Evolutionary conservation across 2,888 invertebrate genomes (phyloP), one percentile per base, ranked within the genome.

Genomic region (Clunio marinus): DNA sequence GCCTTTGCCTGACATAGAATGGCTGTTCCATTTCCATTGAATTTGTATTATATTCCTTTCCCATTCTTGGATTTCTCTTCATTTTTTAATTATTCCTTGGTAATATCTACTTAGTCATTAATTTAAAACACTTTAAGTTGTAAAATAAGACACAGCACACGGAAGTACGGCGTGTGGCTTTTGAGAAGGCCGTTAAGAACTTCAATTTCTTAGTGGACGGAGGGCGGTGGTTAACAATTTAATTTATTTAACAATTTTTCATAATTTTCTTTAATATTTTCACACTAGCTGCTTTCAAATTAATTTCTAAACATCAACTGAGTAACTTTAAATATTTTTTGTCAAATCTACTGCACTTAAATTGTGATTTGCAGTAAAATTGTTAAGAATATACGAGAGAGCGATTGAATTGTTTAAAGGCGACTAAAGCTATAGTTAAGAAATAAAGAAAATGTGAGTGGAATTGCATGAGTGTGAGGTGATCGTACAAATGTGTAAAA

Each of bases 1-100:
- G 76, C 60, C 75, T 76, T 46, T 72, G 71, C 28, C 78, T 74
- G 8, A 77, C 69, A 58, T 73, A 73, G 51, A 76, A 71, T 63
- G 76, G 75, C 15, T 76, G 73, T 63, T 75, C 76, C 73, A 75
- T 73, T 68, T 73, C 75, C 37, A 73, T 72, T 35, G 57, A 25
- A 22, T 57, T 45, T 13, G 72, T 71, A 70, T 74, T 73, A n/a
- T n/a, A n/a, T 51, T 55, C 66, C 55, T 51, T 69, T 27, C 57
- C 28, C 68, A 68, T 60, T 24, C 46, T 67, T 45, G 8, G 32
- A 17, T 63, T 35, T 45, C 28, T 60, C 10, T 60, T 55, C 4
- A 1, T 27, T 25, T 27, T 2, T 45, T 24, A 46, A 37, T 8
- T 63, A 24, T n/a, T n/a, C n/a, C n/a, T n/a, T n/a, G n/a, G n/a